Conservation (phyloP, 2,113 vertebrate species). For the Grus americana region DNA sequence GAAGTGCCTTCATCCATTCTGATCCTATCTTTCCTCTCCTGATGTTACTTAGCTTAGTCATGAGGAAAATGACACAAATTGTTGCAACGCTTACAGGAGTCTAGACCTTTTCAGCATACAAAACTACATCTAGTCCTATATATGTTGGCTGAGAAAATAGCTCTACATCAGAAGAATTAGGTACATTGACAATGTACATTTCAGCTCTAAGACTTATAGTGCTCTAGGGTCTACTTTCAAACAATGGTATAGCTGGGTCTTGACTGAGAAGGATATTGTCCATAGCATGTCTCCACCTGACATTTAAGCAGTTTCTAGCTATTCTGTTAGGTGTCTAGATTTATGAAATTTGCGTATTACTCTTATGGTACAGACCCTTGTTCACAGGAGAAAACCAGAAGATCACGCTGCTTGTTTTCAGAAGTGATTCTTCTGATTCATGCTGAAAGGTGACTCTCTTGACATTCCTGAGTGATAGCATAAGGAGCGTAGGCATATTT, state of each 20-base stretch:
- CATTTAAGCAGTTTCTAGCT: background rate
- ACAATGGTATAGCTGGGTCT: background rate
- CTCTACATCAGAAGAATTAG: background rate
- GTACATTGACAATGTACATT: background rate
- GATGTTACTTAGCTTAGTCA: background rate
- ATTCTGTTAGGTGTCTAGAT: background rate
- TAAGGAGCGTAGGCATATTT: background rate
- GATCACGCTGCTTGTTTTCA: background rate
- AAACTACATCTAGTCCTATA: background rate
- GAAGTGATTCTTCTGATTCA: slow-evolving; percentile 9
- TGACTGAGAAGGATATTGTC: background rate
- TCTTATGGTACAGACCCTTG: background rate
- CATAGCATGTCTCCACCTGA: background rate
- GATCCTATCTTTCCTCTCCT: background rate
- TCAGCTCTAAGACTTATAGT: background rate
- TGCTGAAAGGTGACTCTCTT: background rate
- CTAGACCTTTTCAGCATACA: background rate
- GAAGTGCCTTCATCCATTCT: background rate
- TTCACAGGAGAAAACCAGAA: background rate
- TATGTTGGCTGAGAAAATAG: background rate
- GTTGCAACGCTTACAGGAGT: fast-evolving
- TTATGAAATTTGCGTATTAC: background rate
- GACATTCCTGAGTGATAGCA: slow-evolving; percentile 9
- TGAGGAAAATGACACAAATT: background rate
- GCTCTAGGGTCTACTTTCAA: background rate